These are phyloP conservation scores for Camponotus fellah DNA, from an alignment of 2,888 invertebrate species.

Conservation along the genomic window DNA sequence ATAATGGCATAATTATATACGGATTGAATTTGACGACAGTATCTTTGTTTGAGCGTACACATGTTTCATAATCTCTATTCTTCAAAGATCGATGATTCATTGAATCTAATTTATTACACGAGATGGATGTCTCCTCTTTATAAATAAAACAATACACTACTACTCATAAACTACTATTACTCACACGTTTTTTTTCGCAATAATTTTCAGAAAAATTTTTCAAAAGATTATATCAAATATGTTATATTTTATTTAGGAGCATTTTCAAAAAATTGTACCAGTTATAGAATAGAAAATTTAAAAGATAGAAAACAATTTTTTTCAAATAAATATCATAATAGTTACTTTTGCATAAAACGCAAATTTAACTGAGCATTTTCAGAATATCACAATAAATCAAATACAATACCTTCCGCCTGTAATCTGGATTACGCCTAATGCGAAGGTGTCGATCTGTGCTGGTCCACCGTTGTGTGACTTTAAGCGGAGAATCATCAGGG, in stretches of 20 bases:
- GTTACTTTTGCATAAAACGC: background rate
- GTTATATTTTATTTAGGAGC: background rate
- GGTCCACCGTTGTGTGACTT: slow-evolving; percentile 91
- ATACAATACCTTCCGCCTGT: slow-evolving; percentile 85
- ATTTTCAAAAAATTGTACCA: background rate
- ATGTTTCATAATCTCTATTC: background rate
- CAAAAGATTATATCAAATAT: background rate
- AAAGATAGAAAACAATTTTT: background rate
- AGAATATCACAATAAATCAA: background rate
- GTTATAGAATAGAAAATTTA: background rate
- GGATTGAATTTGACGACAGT: slow-evolving; percentile 51
- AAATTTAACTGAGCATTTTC: background rate
- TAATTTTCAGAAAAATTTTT: background rate
- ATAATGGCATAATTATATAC: slow-evolving; percentile 61
- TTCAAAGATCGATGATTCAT: background rate
- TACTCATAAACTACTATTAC: background rate
- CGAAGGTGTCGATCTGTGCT: slow-evolving; percentile 92
- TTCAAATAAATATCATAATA: background rate
- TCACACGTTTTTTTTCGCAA: background rate
- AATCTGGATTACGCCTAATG: slow-evolving; percentile 93
- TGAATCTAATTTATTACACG: slow-evolving; percentile 7
- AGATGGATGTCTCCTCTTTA: background rate
- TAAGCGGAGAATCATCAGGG: slow-evolving; percentile 94
- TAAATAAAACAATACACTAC: background rate
- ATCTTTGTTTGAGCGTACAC: slow-evolving; percentile 50